Evolutionary conservation across 2,888 invertebrate species (phyloP), one percentile per base, ranked within the genome.

Genomic region (Philhelius pedissequus): DNA sequence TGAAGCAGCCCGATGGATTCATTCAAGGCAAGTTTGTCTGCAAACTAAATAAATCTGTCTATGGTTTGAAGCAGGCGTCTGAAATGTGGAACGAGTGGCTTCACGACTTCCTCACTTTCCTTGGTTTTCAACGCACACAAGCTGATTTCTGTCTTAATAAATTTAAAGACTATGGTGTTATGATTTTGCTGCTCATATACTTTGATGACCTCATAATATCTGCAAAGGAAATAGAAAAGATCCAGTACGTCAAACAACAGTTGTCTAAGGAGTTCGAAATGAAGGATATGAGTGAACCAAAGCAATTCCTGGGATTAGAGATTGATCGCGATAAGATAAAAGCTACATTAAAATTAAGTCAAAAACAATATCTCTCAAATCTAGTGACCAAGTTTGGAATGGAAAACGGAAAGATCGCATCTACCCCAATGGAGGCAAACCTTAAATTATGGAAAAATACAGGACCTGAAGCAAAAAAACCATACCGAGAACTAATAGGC

Each of bases 1-100:
- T 71, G 71, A 58, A 48, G 25, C 58, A 48, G 11, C 58, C 71
- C 6, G 25, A 60, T 25, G 48, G 58, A 48, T 60, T 71, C 18
- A 11, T 13, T 32, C 22, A 2, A 20, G 58, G 15, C 48, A 60
- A 71, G 50, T 20, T 48, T 11, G 78, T 81, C 4, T 84, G 62
- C 52, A 50, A 71, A 38, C 27, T 86, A 20, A 68, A 78, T 9
- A 84, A 76, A 43, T 43, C 66, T 27, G 15, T 84, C 18, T 86
- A 86, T 58, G n/a, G 86, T n/a, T 30, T 86, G 7, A 80, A 86
- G n/a, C 86, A 84, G 54, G 71, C n/a, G n/a, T n/a, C n/a, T n/a
- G n/a, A n/a, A 25, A 38, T 60, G 40, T 83, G 83, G 82, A 76
- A 86, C 11, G 25, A 79, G 40, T 71, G 66, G n/a, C n/a, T 60